A percentile compares a stretch with the other conserved stretches of the same genome.
These are phyloP conservation scores for Echinarachnius parma DNA, from an alignment of 53 echinoderm and acorn worm genomes.

Conservation along the genomic window DNA sequence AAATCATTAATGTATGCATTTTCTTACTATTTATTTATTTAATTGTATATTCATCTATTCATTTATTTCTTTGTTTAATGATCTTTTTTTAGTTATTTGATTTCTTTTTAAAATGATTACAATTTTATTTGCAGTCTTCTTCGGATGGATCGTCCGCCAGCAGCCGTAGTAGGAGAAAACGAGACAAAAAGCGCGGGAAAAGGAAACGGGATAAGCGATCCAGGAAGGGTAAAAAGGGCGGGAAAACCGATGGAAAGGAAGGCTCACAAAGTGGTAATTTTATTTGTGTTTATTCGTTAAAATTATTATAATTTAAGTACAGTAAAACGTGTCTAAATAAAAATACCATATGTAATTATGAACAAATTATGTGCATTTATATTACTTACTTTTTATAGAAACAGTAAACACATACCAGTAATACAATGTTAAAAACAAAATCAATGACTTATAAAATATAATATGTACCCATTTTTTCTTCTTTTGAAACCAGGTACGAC, in stretches of 20 bases:
- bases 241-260: background rate
- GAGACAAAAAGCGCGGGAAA: conserved; percentile 26
- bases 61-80: background rate
- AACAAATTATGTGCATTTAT: too few relatives aligned
- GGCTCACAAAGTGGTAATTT: background rate
- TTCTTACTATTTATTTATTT: background rate
- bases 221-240: background rate
- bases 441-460: too few relatives aligned
- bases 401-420: too few relatives aligned
- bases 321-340: too few relatives aligned
- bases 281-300: background rate
- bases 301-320: too few relatives aligned
- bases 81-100: background rate
- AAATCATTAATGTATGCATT: background rate
- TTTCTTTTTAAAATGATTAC: background rate
- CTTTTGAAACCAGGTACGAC: background rate
- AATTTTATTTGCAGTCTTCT: background rate
- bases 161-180: background rate
- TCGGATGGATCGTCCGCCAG: conserved; percentile 3
- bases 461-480: too few relatives aligned
- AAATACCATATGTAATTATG: too few relatives aligned
- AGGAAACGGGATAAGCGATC: background rate
- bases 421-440: too few relatives aligned
- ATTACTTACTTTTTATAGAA: too few relatives aligned
- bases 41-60: background rate